phyloP scores from a whole-genome alignment of 2,888 invertebrate species.

The Diachrysia chrysitis region DNA sequence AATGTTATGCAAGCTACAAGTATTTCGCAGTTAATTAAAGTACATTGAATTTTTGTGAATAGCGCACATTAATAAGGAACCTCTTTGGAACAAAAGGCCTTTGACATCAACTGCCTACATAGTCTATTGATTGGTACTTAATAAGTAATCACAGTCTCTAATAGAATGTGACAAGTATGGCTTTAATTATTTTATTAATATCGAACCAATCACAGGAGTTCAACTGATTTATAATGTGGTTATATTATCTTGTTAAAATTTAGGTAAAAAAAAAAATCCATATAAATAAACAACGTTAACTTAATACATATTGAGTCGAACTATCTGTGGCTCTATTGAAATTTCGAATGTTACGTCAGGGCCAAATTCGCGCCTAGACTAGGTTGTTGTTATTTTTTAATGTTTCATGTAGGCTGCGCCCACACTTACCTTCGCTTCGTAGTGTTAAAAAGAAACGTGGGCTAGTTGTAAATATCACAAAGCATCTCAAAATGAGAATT shows the following conservation, averaged over 20 bases:
- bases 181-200: not conserved
- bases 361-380: constrained; percentile 70
- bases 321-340: constrained; percentile 49
- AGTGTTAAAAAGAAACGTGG: constrained; percentile 79
- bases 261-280: too few relatives aligned
- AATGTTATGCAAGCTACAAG: constrained; percentile 39
- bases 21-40: constrained; percentile 32
- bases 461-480: constrained; percentile 73
- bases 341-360: constrained; percentile 72
- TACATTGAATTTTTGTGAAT: constrained; percentile 39
- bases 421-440: constrained; percentile 68
- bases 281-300: too few relatives aligned
- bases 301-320: too few relatives aligned
- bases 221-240: too few relatives aligned
- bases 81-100: constrained; percentile 51
- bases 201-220: not conserved
- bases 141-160: constrained; percentile 18
- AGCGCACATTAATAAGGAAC: constrained; percentile 24
- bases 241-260: too few relatives aligned
- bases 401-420: constrained; percentile 80
- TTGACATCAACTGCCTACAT: constrained; percentile 39
- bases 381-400: constrained; percentile 73
- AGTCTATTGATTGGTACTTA: constrained; percentile 27
- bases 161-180: constrained; percentile 9
- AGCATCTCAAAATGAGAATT: constrained; percentile 43